These are phyloP conservation scores for Trialeurodes vaporariorum DNA, from an alignment of 1,140 invertebrate genomes.

Conservation along the genomic window DNA sequence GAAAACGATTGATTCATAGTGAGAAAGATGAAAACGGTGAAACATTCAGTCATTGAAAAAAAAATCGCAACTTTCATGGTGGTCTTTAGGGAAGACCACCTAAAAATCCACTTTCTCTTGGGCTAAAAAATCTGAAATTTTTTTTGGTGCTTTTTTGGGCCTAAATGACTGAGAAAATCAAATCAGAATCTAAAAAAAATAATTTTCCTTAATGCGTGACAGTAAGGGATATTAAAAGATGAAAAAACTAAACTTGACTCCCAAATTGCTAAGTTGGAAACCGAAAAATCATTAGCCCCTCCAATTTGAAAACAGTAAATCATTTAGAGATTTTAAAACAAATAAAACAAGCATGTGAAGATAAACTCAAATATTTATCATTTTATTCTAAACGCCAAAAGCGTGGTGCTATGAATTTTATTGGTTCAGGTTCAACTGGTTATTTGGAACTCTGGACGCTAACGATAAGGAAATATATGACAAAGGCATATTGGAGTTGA, in stretches of 20 bases:
- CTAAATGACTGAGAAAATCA: too few species aligned
- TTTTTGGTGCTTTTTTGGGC: too few species aligned
- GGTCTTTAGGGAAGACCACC: too few species aligned
- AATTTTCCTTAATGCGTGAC: too few species aligned
- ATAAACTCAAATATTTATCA: neutral
- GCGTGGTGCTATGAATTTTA: neutral
- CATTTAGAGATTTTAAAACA: neutral
- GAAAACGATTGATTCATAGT: too few species aligned
- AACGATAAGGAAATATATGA: neutral
- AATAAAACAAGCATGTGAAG: neutral
- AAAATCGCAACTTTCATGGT: too few species aligned
- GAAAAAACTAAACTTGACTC: neutral
- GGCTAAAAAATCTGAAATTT: too few species aligned
- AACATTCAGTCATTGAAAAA: too few species aligned
- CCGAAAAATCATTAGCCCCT: neutral
- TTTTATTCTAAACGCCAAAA: neutral
- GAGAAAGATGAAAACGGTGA: too few species aligned
- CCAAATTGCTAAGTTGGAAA: too few species aligned
- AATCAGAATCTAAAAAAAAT: too few species aligned
- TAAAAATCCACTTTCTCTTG: too few species aligned
- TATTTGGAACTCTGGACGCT: neutral
- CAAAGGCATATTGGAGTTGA: neutral
- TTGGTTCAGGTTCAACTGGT: neutral
- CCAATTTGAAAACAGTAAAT: neutral
- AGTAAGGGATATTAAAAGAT: neutral